Percentiles rank a stretch among this genome's conserved stretches.
Conservation (phyloP, 2,113 vertebrate genomes). For the Carassius gibelio region DNA sequence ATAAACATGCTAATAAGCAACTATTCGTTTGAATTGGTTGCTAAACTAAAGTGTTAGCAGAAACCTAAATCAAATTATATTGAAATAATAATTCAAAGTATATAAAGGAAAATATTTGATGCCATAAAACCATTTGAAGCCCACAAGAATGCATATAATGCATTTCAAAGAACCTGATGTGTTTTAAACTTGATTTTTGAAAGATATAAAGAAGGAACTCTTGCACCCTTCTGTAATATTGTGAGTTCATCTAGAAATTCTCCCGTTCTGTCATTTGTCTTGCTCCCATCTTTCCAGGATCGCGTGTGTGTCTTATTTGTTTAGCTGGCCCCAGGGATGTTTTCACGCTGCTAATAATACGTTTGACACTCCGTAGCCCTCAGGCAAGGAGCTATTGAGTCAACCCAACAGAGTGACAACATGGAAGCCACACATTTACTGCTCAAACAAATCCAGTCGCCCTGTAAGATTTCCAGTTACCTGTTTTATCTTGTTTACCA, state of each 20-base stretch:
- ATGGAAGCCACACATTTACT: constrained; percentile 36
- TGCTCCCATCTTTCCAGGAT: constrained; percentile 34
- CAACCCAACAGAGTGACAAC: constrained; percentile 44
- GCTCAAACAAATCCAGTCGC: constrained; percentile 8
- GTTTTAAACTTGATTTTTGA: not conserved
- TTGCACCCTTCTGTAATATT: not conserved
- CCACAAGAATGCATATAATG: not conserved
- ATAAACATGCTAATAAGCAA: too few species aligned
- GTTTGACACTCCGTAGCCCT: constrained; percentile 53
- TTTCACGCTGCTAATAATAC: constrained; percentile 55
- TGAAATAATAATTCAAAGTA: too few species aligned
- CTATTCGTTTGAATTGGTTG: too few species aligned
- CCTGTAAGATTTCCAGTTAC: constrained; percentile 4
- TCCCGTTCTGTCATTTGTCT: constrained; percentile 41
- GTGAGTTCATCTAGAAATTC: constrained; percentile 14
- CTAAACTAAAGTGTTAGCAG: too few species aligned
- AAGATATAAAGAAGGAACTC: not conserved
- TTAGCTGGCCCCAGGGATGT: constrained; percentile 50
- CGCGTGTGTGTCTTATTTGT: constrained; percentile 35
- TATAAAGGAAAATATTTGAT: too few species aligned
- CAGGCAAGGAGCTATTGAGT: constrained; percentile 53
- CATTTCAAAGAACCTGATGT: not conserved
- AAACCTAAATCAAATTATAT: not conserved
- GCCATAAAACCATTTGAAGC: not conserved
- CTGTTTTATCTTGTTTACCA: constrained; percentile 25